Percentiles rank a stretch among this genome's conserved stretches.
Evolutionary conservation across 2,888 invertebrate species (phyloP).

Genomic region (Ennomos quercinarius): DNA sequence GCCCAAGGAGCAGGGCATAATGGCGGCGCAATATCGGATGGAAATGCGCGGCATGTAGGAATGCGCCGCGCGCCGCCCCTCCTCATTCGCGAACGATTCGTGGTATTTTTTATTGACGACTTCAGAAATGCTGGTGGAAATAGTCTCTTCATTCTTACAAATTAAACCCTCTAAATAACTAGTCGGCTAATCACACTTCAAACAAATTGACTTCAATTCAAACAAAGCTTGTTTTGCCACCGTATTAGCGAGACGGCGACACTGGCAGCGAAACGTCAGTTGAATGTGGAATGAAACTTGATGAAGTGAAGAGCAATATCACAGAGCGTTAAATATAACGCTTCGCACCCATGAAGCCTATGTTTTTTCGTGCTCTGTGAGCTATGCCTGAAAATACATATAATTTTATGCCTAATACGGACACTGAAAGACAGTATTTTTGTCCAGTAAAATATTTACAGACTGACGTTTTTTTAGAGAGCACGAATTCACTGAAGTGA

Average conservation of each 20-base stretch:
- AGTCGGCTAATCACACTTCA: slow-evolving; percentile 26
- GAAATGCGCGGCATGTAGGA: slow-evolving; percentile 86
- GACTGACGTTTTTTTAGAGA: slow-evolving; percentile 68
- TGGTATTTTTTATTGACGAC: slow-evolving; percentile 85
- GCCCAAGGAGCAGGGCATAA: slow-evolving; percentile 78
- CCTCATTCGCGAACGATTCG: slow-evolving; percentile 81
- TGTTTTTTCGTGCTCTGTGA: too few relatives aligned
- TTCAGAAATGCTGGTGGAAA: slow-evolving; percentile 74
- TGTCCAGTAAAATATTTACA: slow-evolving; percentile 71
- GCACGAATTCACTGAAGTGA: slow-evolving; percentile 55
- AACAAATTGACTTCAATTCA: slow-evolving; percentile 28
- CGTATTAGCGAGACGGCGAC: not conserved
- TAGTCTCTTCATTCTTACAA: slow-evolving; percentile 58
- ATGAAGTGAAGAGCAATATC: slow-evolving; percentile 58
- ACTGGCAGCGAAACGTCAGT: slow-evolving; percentile 2
- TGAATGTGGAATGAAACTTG: slow-evolving; percentile 50
- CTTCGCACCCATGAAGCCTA: too few relatives aligned
- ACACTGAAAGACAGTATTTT: slow-evolving; percentile 73
- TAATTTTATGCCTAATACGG: too few relatives aligned
- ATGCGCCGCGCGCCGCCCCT: slow-evolving; percentile 82
- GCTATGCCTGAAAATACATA: too few relatives aligned
- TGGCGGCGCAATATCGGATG: slow-evolving; percentile 86
- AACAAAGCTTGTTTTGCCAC: slow-evolving; percentile 18
- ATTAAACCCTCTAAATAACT: slow-evolving; percentile 43
- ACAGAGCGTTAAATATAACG: too few relatives aligned